Evolutionary conservation across 2,888 invertebrate species (phyloP), one percentile per base, ranked within the genome.

Genomic region (Eretmocerus hayati): DNA sequence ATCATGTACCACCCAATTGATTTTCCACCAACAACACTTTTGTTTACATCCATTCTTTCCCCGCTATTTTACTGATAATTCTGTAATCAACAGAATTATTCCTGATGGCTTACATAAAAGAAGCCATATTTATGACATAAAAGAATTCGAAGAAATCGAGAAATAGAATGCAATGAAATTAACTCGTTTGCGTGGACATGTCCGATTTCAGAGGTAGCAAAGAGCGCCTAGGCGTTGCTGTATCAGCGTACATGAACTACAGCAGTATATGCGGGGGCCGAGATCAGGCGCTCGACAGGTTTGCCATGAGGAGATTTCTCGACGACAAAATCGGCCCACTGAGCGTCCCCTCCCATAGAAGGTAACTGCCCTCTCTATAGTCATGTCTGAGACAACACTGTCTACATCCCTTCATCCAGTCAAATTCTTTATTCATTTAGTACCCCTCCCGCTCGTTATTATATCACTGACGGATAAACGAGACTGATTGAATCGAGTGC

Each of bases 181-280:
- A n/a, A n/a, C n/a, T n/a, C n/a, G n/a, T n/a, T n/a, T n/a, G n/a
- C n/a, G n/a, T n/a, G n/a, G n/a, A n/a, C n/a, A n/a, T n/a, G n/a
- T n/a, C n/a, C 8, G 1, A 26, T 46, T 71, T 4, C 74, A 86
- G 88, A 77, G 90, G 90, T 35, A 86, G 85, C 66, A 81, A 87
- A 61, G 90, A 90, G 64, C 80, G 92, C 48, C 77, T 90, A 26
- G 92, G 91, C 38, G 87, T 91, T 43, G 81, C 92, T 56, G 86
- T 93, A 54, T 89, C 91, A 19, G 90, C 92, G 13, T 93, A 91
- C 75, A 88, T 93, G 85, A 89, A 92, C 75, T 94, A 93, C 76
- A 89, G 90, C 58, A 89, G 85, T 66, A 92, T 94, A 64, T 93
- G 92, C 74, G 90, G 90, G 45, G 78, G 78, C 60, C 72, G 73